Evolutionary conservation across 2,888 invertebrate genomes (phyloP).

Genomic region (Mythimna loreyi): DNA sequence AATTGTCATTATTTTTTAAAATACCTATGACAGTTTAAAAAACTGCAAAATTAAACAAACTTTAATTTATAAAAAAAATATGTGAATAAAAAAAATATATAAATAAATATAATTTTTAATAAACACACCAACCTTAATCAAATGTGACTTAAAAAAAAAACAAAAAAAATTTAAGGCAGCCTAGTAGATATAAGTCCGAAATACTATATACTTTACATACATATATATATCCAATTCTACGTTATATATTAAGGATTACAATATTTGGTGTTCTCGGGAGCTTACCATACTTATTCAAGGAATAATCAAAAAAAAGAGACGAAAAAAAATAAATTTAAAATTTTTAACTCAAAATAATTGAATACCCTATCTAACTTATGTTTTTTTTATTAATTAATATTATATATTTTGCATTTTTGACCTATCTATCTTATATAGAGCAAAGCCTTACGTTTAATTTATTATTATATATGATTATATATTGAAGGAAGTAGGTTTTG

Average conservation of each 20-base stretch:
- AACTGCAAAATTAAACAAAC: background rate
- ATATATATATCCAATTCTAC: slow-evolving; percentile 66
- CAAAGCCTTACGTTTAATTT: slow-evolving; percentile 57
- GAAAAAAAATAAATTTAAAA: slow-evolving; percentile 13
- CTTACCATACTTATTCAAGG: slow-evolving; percentile 79
- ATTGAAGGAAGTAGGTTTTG: slow-evolving; percentile 63
- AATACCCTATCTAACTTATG: slow-evolving; percentile 64
- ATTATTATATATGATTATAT: slow-evolving; percentile 51
- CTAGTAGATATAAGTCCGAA: slow-evolving; percentile 56
- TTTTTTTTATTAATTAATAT: slow-evolving; percentile 55
- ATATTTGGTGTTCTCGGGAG: slow-evolving; percentile 77
- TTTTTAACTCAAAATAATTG: slow-evolving; percentile 53
- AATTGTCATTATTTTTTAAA: background rate
- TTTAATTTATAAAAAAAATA: background rate
- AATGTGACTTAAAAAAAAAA: slow-evolving; percentile 51
- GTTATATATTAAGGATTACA: slow-evolving; percentile 65
- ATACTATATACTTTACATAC: slow-evolving; percentile 61
- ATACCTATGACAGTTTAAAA: background rate
- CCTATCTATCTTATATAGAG: slow-evolving; percentile 65
- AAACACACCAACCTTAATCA: slow-evolving; percentile 56
- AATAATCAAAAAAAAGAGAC: slow-evolving; percentile 46
- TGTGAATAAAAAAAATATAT: too few relatives aligned
- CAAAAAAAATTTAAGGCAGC: slow-evolving; percentile 57
- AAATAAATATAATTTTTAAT: background rate
- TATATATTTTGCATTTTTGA: slow-evolving; percentile 67